Percentiles rank a stretch among this genome's conserved stretches.
Conservation (phyloP, 2,797 vertebrate genomes). For the Lycodopsis pacificus region DNA sequence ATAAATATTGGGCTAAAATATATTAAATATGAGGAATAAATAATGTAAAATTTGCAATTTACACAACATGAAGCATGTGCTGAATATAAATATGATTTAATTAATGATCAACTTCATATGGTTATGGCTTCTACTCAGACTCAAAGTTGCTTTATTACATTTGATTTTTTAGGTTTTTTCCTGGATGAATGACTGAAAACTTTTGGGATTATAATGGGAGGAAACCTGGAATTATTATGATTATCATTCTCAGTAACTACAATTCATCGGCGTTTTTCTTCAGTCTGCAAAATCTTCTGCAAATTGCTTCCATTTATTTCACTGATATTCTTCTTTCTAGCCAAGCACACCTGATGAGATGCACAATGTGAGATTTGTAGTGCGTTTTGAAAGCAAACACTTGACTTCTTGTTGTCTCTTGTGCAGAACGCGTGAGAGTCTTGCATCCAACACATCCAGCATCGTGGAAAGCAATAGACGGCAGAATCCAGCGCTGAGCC, state of each 20-base stretch:
- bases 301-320: conserved; percentile 14
- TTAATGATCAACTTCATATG: neutral
- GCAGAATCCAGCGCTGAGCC: conserved; percentile 97
- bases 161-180: neutral
- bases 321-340: conserved; percentile 4
- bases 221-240: neutral
- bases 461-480: conserved; percentile 99
- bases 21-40: neutral
- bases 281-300: conserved; percentile 6
- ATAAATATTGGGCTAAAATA: neutral
- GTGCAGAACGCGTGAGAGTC: conserved; percentile 96
- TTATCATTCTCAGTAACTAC: neutral
- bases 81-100: neutral
- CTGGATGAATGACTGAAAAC: neutral
- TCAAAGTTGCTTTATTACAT: neutral
- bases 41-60: neutral
- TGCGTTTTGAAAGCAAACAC: conserved; percentile 5
- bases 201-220: neutral
- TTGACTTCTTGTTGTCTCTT: conserved; percentile 19
- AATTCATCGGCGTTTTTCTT: conserved; percentile 7
- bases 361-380: neutral
- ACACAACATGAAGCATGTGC: neutral
- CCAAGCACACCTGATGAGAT: neutral
- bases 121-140: neutral
- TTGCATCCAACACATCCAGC: conserved; percentile 99